phyloP scores from a whole-genome alignment of 2,888 invertebrate genomes.

The Hydroisotoma schaefferi region DNA sequence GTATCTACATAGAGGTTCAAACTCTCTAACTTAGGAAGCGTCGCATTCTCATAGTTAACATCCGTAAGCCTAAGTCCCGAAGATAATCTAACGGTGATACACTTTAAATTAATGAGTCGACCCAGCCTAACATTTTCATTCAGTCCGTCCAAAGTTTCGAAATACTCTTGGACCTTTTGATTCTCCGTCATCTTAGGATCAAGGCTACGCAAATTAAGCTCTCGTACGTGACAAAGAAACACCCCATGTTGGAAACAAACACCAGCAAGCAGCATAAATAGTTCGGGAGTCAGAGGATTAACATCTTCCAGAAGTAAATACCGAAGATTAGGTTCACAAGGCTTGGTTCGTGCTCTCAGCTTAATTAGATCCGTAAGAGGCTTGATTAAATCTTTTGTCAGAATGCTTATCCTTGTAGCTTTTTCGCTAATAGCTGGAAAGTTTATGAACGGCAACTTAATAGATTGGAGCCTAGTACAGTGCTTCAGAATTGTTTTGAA shows the following conservation, averaged over 20 bases:
- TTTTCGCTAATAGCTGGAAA: conserved; percentile 21
- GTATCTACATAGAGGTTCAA: conserved; percentile 26
- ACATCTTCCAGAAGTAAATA: conserved; percentile 23
- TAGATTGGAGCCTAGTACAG: conserved; percentile 14
- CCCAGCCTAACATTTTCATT: conserved; percentile 22
- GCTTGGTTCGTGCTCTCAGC: background rate
- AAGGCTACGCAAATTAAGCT: conserved; percentile 23
- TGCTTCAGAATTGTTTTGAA: conserved; percentile 18
- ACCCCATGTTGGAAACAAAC: conserved; percentile 19
- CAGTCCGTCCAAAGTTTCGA: conserved; percentile 29
- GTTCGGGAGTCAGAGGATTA: conserved; percentile 15
- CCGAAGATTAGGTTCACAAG: conserved; percentile 10
- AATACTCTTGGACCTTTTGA: conserved; percentile 17
- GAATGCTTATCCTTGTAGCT: conserved; percentile 16
- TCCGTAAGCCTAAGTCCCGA: conserved; percentile 15
- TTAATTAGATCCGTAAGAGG: conserved; percentile 17
- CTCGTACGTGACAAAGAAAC: conserved; percentile 27
- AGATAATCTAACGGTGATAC: conserved; percentile 27
- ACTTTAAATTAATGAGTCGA: conserved; percentile 23
- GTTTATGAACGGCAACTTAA: conserved; percentile 26
- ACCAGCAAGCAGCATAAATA: conserved; percentile 22
- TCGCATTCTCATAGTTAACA: conserved; percentile 14
- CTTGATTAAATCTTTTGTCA: conserved; percentile 16
- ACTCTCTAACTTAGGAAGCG: conserved; percentile 17
- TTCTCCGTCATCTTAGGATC: conserved; percentile 2